These are phyloP conservation scores for Slavum lentiscoides DNA, from an alignment of 2,888 invertebrate species.

Conservation along the genomic window DNA sequence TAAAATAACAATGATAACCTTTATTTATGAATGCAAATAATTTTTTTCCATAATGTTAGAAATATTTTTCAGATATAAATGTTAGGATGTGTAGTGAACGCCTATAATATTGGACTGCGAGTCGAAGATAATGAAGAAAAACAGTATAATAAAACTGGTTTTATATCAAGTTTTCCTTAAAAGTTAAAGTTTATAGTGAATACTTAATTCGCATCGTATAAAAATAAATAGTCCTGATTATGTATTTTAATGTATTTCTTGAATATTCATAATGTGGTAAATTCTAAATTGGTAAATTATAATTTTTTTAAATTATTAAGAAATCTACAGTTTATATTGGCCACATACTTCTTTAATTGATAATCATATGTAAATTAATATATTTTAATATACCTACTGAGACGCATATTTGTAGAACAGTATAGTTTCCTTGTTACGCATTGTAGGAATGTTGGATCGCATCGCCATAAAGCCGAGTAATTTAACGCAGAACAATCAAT, in stretches of 20 bases:
- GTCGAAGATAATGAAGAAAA: not conserved
- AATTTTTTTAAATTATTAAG: no score
- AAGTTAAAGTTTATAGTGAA: not conserved
- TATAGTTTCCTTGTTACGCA: not conserved
- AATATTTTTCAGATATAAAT: not conserved
- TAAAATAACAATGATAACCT: not conserved
- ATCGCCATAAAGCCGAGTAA: slow-evolving; percentile 2
- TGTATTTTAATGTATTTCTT: not conserved
- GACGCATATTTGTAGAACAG: not conserved
- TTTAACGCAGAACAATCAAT: not conserved
- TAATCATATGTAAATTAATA: not conserved
- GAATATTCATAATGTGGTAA: not conserved
- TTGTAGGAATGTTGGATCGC: not conserved
- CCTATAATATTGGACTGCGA: not conserved
- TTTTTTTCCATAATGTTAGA: not conserved
- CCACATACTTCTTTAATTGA: no score
- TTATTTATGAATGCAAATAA: not conserved
- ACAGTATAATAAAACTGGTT: not conserved
- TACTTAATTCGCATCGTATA: not conserved
- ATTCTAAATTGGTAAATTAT: no score
- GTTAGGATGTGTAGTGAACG: not conserved
- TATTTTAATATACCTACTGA: not conserved
- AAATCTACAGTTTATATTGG: no score
- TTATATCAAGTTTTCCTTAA: not conserved
- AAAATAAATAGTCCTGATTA: not conserved